Evolutionary conservation across 2,797 vertebrate species (phyloP).

Genomic region (Aselliscus stoliczkanus): DNA sequence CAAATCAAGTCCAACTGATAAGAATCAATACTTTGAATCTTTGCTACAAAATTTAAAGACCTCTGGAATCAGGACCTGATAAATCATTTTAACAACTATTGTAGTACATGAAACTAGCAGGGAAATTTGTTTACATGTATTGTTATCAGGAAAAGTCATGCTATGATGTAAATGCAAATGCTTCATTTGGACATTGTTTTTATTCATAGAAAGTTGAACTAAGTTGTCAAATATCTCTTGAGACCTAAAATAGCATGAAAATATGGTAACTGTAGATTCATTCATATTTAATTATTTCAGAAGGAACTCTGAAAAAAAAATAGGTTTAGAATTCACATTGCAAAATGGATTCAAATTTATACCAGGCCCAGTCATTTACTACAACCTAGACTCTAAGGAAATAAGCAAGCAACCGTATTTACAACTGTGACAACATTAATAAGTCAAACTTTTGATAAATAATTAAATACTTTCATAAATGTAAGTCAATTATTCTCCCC

Average conservation of each 20-base stretch:
- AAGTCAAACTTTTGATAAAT: slow-evolving; percentile 29
- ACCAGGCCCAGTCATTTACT: not conserved
- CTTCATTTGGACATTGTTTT: slow-evolving; percentile 33
- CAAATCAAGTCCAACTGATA: not conserved
- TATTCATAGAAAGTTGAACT: slow-evolving; percentile 54
- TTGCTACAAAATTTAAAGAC: not conserved
- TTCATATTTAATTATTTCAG: slow-evolving; percentile 60
- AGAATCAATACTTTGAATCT: not conserved
- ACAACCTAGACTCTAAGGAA: not conserved
- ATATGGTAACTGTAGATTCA: slow-evolving; percentile 42
- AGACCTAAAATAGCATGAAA: slow-evolving; percentile 32
- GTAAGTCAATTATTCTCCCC: not conserved
- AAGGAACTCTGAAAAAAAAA: slow-evolving; percentile 45
- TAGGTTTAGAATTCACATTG: slow-evolving; percentile 21
- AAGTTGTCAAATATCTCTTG: slow-evolving; percentile 53
- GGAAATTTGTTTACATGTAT: slow-evolving; percentile 20
- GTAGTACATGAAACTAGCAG: not conserved
- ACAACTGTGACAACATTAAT: not conserved
- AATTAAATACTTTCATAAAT: not conserved
- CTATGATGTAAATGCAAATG: slow-evolving; percentile 42
- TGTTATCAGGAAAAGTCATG: slow-evolving; percentile 32
- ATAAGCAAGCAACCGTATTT: not conserved
- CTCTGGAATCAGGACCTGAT: not conserved
- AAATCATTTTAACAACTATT: slow-evolving; percentile 30
- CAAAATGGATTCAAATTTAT: slow-evolving; percentile 51